A percentile compares a stretch with the other conserved stretches of the same genome.
phyloP scores from a whole-genome alignment of 1,140 invertebrate genomes.

The Drosophila murphyi region DNA sequence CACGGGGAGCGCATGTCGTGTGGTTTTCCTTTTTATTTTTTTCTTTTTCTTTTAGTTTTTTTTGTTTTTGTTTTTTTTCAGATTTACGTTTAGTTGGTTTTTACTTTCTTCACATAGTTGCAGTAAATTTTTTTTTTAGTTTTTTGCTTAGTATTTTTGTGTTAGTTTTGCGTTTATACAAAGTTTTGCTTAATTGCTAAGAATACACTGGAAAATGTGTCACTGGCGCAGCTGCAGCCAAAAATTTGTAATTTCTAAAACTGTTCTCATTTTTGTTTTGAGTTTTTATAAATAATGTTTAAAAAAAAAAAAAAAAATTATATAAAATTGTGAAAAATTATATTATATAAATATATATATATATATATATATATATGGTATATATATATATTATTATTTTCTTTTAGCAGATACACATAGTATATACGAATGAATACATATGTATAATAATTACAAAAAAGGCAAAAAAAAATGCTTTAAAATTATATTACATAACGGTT shows the following conservation, averaged over 20 bases:
- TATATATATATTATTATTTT: neutral
- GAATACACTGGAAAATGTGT: constrained; percentile 81
- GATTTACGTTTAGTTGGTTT: constrained; percentile 12
- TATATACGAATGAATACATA: neutral
- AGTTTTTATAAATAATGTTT: constrained; percentile 34
- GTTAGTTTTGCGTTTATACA: constrained; percentile 49
- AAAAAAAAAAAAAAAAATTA: constrained; percentile 55
- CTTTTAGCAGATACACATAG: constrained; percentile 4
- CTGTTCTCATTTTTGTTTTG: constrained; percentile 4
- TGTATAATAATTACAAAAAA: constrained; percentile 41
- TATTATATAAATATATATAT: constrained; percentile 5
- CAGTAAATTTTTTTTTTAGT: constrained; percentile 23
- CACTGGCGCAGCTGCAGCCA: constrained; percentile 29
- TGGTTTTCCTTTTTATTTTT: constrained; percentile 28
- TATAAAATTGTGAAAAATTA: constrained; percentile 22
- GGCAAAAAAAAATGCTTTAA: constrained; percentile 61
- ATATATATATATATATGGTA: constrained; percentile 15
- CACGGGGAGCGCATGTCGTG: constrained; percentile 38
- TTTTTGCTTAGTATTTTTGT: constrained; percentile 16
- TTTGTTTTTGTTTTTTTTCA: constrained; percentile 21
- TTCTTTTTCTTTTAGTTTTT: constrained; percentile 20
- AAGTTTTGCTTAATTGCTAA: constrained; percentile 56
- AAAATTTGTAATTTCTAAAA: neutral
- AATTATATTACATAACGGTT: constrained; percentile 83
- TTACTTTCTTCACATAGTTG: constrained; percentile 29